Evolutionary conservation across 2,113 vertebrate species (phyloP).

Genomic region (Promerops cafer): DNA sequence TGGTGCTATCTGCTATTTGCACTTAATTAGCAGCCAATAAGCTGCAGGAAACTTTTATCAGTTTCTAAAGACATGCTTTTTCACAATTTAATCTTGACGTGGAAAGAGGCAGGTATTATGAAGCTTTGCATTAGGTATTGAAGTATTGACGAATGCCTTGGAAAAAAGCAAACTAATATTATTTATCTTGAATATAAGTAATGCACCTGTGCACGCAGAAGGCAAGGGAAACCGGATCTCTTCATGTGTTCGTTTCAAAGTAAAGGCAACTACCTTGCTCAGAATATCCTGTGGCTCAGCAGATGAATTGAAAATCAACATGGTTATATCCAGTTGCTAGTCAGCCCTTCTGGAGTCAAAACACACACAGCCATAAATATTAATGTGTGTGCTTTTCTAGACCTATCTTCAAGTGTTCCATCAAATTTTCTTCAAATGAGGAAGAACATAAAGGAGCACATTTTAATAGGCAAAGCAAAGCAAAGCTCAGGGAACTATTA

Average conservation of each 20-base stretch:
- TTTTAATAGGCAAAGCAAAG: slow-evolving; percentile 33
- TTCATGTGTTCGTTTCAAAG: neutral
- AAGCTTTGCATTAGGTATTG: neutral
- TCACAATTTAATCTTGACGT: neutral
- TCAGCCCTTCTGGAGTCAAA: neutral
- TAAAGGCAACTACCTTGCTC: neutral
- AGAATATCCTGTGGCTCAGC: slow-evolving; percentile 29
- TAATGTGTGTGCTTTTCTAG: neutral
- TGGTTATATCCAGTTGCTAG: neutral
- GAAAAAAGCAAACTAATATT: neutral
- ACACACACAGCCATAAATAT: slow-evolving; percentile 24
- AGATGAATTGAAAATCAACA: neutral
- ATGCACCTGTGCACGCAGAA: neutral
- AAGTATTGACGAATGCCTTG: neutral
- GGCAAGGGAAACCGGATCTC: neutral
- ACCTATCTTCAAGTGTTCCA: slow-evolving; percentile 17
- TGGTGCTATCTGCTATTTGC: neutral
- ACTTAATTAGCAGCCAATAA: neutral
- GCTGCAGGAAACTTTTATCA: neutral
- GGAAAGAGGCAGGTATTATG: neutral
- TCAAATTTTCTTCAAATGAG: slow-evolving; percentile 9
- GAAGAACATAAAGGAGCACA: neutral
- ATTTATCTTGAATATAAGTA: neutral
- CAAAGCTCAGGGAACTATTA: slow-evolving; percentile 8
- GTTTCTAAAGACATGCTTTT: neutral